Evolutionary conservation across 37 sponge, comb jelly and placozoan species (phyloP).

Genomic region (Spongilla lacustris): DNA sequence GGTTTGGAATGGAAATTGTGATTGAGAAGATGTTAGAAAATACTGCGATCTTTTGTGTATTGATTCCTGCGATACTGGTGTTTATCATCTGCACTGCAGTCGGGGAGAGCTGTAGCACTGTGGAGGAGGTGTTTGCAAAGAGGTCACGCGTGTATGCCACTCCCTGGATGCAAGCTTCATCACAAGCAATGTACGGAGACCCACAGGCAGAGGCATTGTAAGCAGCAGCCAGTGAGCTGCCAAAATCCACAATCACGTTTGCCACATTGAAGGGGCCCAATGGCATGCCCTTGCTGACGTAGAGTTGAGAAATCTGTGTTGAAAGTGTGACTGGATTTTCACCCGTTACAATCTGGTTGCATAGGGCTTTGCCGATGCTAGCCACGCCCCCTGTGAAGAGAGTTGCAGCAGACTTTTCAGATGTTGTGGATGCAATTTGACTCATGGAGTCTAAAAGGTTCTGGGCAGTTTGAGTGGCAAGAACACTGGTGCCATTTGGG

Average conservation of each 20-base stretch:
- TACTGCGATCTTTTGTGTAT: conserved; percentile 23
- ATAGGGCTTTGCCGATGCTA: conserved; percentile 2
- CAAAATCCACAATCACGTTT: conserved; percentile 22
- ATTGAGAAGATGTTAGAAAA: conserved; percentile 46
- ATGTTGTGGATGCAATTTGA: not conserved
- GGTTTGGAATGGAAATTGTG: conserved; percentile 44
- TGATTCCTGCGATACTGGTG: conserved; percentile 28
- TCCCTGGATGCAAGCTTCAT: conserved; percentile 33
- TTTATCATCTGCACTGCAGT: conserved; percentile 7
- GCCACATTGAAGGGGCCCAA: conserved; percentile 27
- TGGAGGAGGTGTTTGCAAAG: not conserved
- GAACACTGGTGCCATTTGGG: not conserved
- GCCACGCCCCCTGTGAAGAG: not conserved
- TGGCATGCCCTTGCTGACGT: conserved; percentile 18
- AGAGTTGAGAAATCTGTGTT: not conserved
- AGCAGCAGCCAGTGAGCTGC: not conserved
- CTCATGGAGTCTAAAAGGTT: not conserved
- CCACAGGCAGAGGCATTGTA: conserved; percentile 33
- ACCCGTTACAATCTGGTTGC: conserved; percentile 32
- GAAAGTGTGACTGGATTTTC: conserved; percentile 6
- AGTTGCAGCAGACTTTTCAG: not conserved
- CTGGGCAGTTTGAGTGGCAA: not conserved
- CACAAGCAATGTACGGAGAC: conserved; percentile 14
- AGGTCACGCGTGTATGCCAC: conserved; percentile 17
- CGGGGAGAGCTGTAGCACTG: conserved; percentile 2